Percentiles rank a stretch among this genome's conserved stretches.
phyloP scores from a whole-genome alignment of 2,113 vertebrate species.

The Clinocottus analis region DNA sequence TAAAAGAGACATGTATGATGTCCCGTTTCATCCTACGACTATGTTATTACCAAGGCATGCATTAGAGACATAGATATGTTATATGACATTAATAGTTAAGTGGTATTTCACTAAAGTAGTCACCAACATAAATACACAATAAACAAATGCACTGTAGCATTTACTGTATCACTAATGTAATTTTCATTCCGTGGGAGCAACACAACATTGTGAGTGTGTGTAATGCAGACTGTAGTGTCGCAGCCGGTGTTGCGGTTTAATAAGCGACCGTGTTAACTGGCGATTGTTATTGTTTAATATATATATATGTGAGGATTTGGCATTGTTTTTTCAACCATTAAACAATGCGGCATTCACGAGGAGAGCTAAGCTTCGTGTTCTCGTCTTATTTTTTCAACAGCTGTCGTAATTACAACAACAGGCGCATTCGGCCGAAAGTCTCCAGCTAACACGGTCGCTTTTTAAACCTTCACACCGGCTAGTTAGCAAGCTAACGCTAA shows the following conservation, averaged over 20 bases:
- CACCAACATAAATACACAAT: not conserved
- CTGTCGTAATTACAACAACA: no score
- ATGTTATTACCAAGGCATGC: accelerated
- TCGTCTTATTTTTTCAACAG: no score
- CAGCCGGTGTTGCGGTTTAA: no score
- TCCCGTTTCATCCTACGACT: no score
- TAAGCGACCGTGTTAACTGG: no score
- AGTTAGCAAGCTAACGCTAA: slow-evolving; percentile 23
- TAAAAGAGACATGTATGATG: not conserved
- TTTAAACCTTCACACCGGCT: not conserved
- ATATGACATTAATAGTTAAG: not conserved
- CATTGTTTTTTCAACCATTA: no score
- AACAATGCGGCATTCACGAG: no score
- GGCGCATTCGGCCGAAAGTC: no score
- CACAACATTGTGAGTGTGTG: not conserved
- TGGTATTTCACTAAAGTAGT: not conserved
- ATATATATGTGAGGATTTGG: no score
- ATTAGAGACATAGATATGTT: not conserved
- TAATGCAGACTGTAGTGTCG: not conserved
- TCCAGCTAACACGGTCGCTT: no score
- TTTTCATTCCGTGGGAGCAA: not conserved
- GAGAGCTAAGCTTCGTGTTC: no score
- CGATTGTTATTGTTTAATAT: no score
- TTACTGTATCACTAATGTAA: not conserved
- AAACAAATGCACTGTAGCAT: slow-evolving; percentile 22